Evolutionary conservation across 2,888 invertebrate genomes (phyloP), one percentile per base, ranked within the genome.

Genomic region (Agrochola lota): DNA sequence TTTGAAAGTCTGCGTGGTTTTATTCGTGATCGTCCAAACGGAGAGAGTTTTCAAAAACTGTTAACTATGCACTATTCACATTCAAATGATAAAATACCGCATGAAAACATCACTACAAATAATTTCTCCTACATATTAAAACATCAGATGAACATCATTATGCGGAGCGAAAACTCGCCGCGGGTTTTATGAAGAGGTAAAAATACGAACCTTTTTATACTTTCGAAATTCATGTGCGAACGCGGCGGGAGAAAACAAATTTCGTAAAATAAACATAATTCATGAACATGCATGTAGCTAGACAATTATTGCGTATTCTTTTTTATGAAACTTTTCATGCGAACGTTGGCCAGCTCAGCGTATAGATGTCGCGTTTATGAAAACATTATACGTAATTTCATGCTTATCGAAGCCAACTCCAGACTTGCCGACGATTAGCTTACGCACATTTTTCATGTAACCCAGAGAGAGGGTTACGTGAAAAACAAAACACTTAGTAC

Each of bases 61-160:
- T 11, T 26, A 40, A 35, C 30, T 23, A 66, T 49, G 35, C 57
- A 46, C 17, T 55, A 63, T 72, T 72, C n/a, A 20, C n/a, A 64
- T 68, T 64, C 12, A 69, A 68, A 59, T 40, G 5, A 40, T 43
- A 60, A 60, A 60, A 59, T 30, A 46, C n/a, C 8, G 35, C 55
- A 77, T 63, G 64, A 64, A 78, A 74, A 78, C 69, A 80, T 46
- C 40, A 71, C 71, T 79, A 62, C 30, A 71, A 80, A 80, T 82
- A 81, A 85, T 81, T 84, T 66, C 52, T 57, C 59, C 52, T 74
- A 72, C 82, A 84, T 85, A 87, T 88, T 85, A 88, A 85, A 85
- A 87, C 85, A 89, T 84, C 86, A 90, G 87, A 91, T 89, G 89
- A 90, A 90, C 89, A 87, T 88, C 87, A 91, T 91, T 90, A 88